phyloP scores from a whole-genome alignment of 2,797 vertebrate species.

The Gephyroberyx darwinii region DNA sequence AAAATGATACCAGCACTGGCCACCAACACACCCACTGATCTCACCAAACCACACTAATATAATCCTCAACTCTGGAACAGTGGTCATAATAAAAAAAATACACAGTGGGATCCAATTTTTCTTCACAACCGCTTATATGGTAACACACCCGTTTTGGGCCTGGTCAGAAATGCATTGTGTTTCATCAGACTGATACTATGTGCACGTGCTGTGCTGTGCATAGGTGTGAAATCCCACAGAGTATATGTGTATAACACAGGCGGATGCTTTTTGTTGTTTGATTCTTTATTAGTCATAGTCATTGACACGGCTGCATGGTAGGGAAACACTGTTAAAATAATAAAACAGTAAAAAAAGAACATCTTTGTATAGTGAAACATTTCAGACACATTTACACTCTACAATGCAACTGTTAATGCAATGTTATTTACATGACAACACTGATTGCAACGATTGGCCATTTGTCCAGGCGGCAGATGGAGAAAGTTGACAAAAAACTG shows the following conservation, averaged over 20 bases:
- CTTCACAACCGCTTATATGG: background rate
- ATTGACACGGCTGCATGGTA: conserved; percentile 62
- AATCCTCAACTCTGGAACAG: conserved; percentile 42
- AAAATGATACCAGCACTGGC: conserved; percentile 43
- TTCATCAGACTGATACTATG: conserved; percentile 17
- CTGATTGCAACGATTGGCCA: conserved; percentile 26
- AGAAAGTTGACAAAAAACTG: conserved; percentile 15
- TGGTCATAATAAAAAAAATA: conserved; percentile 14
- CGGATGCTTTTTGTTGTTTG: conserved; percentile 43
- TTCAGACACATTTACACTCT: conserved; percentile 48
- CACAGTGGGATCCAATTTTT: conserved; percentile 56
- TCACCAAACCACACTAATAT: conserved; percentile 55
- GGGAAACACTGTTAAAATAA: conserved; percentile 28
- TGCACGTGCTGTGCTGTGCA: conserved; percentile 37
- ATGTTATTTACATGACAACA: conserved; percentile 47
- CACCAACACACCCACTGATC: conserved; percentile 45
- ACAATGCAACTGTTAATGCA: conserved; percentile 22
- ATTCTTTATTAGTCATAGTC: conserved; percentile 32
- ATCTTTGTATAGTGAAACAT: conserved; percentile 45
- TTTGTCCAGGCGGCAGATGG: conserved; percentile 42
- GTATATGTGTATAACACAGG: conserved; percentile 31
- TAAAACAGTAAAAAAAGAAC: conserved; percentile 65
- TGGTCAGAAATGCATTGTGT: conserved; percentile 26
- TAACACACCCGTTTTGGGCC: background rate
- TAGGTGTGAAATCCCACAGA: conserved; percentile 27